Percentiles rank a stretch among this genome's conserved stretches.
Conservation (phyloP, 2,888 invertebrate species). For the Erebia epiphron region DNA sequence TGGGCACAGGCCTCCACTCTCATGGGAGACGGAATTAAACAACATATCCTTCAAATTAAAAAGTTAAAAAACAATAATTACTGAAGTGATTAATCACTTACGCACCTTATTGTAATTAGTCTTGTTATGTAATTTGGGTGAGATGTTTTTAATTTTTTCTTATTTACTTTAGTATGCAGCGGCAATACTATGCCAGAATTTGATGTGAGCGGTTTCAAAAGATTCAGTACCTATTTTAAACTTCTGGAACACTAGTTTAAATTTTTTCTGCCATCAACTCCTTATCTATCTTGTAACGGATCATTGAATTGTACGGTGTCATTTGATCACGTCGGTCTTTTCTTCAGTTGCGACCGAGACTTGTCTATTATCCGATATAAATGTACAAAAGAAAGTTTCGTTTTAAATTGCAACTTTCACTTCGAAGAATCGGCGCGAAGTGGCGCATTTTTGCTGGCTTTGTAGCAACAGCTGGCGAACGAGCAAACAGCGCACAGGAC, state of each 20-base stretch:
- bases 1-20: too few species aligned
- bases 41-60: too few species aligned
- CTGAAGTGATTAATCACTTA: too few species aligned
- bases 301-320: background rate
- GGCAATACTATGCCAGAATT: too few species aligned
- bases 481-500: background rate
- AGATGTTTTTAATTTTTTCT: too few species aligned
- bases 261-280: background rate
- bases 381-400: constrained; percentile 27
- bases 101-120: too few species aligned
- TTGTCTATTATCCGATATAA: constrained; percentile 11
- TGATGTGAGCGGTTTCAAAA: too few species aligned
- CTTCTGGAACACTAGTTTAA: too few species aligned
- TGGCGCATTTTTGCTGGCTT: constrained; percentile 9
- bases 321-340: constrained; percentile 8
- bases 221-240: background rate
- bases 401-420: constrained; percentile 30
- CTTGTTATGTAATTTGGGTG: too few species aligned
- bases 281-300: constrained; percentile 4
- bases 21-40: too few species aligned
- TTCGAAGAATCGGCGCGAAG: constrained; percentile 9
- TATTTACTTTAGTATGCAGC: too few species aligned
- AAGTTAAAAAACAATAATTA: too few species aligned
- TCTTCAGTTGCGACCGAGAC: background rate
- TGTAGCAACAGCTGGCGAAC: constrained; percentile 3